Conservation (phyloP, 2,888 invertebrate species). For the Drosophila aldrichi region DNA sequence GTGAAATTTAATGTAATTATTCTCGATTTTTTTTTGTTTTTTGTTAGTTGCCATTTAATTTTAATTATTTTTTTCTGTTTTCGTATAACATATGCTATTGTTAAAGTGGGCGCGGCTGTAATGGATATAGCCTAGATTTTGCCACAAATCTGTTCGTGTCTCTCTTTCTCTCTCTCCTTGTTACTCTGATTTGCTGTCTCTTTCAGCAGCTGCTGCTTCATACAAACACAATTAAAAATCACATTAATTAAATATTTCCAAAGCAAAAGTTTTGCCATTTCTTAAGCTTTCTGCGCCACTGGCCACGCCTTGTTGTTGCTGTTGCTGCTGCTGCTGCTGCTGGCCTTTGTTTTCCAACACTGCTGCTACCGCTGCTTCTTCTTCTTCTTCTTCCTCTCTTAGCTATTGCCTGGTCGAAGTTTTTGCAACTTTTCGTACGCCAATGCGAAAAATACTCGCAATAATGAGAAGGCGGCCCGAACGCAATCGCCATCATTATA, state of each 20-base stretch:
- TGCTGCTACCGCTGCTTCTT: neutral
- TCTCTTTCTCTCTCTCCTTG: neutral
- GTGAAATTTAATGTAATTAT: constrained; percentile 51
- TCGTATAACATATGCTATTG: constrained; percentile 2
- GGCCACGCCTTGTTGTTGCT: constrained; percentile 29
- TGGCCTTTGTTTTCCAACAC: constrained; percentile 68
- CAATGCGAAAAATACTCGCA: constrained; percentile 77
- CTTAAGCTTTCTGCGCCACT: constrained; percentile 73
- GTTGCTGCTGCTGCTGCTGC: constrained; percentile 22
- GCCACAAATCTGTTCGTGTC: constrained; percentile 5
- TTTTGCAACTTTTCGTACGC: constrained; percentile 75
- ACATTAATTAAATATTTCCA: constrained; percentile 81
- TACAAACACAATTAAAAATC: constrained; percentile 77
- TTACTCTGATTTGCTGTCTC: neutral
- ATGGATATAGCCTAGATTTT: neutral
- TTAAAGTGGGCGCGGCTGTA: constrained; percentile 1
- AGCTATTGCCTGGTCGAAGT: constrained; percentile 39
- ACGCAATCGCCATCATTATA: constrained; percentile 77
- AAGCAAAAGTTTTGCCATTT: constrained; percentile 78
- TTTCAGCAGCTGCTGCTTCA: neutral
- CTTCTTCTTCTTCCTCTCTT: constrained; percentile 7
- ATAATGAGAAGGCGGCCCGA: constrained; percentile 62
- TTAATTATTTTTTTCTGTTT: neutral
- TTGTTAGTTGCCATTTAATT: neutral
- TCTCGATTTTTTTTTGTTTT: constrained; percentile 32